These are phyloP conservation scores for Julus scanicus DNA, from an alignment of 2,888 invertebrate genomes.

Conservation along the genomic window DNA sequence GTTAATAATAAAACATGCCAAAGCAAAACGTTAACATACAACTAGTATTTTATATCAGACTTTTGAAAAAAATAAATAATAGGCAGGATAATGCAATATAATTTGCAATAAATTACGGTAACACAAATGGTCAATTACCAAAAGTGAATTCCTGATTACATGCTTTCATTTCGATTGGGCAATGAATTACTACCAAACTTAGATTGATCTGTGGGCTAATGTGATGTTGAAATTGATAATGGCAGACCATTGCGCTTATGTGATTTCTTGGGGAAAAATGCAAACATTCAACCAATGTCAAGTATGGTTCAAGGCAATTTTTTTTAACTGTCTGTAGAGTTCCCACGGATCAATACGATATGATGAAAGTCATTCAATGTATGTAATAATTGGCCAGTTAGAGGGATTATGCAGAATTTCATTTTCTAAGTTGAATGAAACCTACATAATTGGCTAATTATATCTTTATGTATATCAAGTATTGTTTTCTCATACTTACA, in stretches of 20 bases:
- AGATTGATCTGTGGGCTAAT: background rate
- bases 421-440: background rate
- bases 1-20: too few species aligned
- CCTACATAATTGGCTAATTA: background rate
- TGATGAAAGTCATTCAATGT: background rate
- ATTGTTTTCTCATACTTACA: background rate
- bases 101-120: too few species aligned
- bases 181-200: too few species aligned
- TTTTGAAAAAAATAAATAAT: too few species aligned
- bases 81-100: too few species aligned
- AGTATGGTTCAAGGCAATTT: background rate
- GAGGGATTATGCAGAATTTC: background rate
- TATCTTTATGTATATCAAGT: background rate
- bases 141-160: too few species aligned
- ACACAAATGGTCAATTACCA: too few species aligned
- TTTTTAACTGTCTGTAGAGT: too few species aligned
- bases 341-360: background rate
- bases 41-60: too few species aligned
- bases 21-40: too few species aligned
- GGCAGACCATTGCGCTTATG: background rate
- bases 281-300: background rate
- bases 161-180: too few species aligned
- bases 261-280: background rate
- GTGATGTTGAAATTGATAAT: background rate
- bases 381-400: background rate